A percentile compares a stretch with the other conserved stretches of the same genome.
phyloP scores from a whole-genome alignment of 37 sponge, comb jelly and placozoan genomes.

The Spongilla lacustris region DNA sequence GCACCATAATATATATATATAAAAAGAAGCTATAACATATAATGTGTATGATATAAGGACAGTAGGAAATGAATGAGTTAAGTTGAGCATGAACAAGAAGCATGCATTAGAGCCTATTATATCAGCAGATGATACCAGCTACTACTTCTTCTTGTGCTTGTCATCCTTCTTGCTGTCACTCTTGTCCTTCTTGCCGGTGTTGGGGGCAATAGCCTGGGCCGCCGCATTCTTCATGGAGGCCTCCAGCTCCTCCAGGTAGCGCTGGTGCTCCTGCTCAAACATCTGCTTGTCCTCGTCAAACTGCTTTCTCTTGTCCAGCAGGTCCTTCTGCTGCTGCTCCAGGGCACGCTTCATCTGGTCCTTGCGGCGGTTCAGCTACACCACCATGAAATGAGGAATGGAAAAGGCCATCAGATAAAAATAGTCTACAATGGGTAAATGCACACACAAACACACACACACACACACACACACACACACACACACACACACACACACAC shows the following conservation, averaged over 20 bases:
- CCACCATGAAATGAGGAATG: neutral
- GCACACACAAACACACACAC: neutral
- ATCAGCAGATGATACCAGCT: neutral
- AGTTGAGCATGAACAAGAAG: neutral
- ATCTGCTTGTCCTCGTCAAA: constrained; percentile 88
- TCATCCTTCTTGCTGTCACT: constrained; percentile 15
- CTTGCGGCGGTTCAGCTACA: constrained; percentile 89
- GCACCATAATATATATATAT: neutral
- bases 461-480: too few species aligned
- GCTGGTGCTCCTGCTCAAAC: constrained; percentile 90
- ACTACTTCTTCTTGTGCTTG: constrained; percentile 48
- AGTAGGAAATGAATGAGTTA: constrained; percentile 1
- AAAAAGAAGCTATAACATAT: neutral
- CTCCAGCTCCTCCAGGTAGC: constrained; percentile 77
- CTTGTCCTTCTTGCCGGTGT: constrained; percentile 6
- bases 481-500: too few species aligned
- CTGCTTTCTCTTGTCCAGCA: constrained; percentile 79
- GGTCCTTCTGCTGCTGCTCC: constrained; percentile 86
- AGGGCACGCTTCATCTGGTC: constrained; percentile 81
- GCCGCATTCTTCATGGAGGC: constrained; percentile 43
- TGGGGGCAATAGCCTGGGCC: neutral
- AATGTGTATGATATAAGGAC: neutral
- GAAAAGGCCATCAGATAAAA: neutral
- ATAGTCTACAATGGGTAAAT: neutral
- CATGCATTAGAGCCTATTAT: constrained; percentile 3